These are phyloP conservation scores for Ceriagrion tenellum DNA, from an alignment of 2,888 invertebrate species.

Conservation along the genomic window DNA sequence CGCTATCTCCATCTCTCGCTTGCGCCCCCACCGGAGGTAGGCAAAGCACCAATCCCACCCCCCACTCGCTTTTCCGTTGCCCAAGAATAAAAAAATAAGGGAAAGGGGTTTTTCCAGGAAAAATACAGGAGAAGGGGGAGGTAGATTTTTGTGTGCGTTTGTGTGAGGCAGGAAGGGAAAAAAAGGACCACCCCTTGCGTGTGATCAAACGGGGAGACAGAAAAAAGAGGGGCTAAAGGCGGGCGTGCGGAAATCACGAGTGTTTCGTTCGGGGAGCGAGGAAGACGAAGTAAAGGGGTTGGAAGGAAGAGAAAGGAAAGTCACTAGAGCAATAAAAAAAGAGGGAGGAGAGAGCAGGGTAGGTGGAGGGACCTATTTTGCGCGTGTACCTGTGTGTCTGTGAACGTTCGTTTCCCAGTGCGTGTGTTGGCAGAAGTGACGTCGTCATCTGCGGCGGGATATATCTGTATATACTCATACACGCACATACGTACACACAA, in stretches of 20 bases:
- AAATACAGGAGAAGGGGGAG: not conserved
- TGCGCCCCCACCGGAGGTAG: not conserved
- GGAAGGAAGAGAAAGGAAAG: conserved; percentile 34
- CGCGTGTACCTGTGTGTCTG: not conserved
- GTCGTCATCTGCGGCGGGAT: not conserved
- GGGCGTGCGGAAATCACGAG: conserved; percentile 44
- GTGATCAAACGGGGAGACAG: not conserved
- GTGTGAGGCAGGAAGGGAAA: not conserved
- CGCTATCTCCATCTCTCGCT: not conserved
- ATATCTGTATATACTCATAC: not conserved
- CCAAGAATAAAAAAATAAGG: not conserved
- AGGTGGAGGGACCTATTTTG: not conserved
- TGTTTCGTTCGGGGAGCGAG: conserved; percentile 12
- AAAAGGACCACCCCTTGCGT: conserved; percentile 19
- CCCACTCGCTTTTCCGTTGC: not conserved
- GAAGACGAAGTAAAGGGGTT: no score
- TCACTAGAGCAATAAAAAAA: conserved; percentile 51
- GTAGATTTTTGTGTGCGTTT: no score
- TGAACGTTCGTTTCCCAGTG: not conserved
- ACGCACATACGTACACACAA: no score
- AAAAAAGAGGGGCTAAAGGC: not conserved
- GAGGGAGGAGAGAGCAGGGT: not conserved
- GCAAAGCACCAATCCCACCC: not conserved
- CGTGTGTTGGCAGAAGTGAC: not conserved
- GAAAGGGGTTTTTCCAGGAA: not conserved